These are phyloP conservation scores for Seriola aureovittata DNA, from an alignment of 2,113 vertebrate genomes.

Conservation along the genomic window DNA sequence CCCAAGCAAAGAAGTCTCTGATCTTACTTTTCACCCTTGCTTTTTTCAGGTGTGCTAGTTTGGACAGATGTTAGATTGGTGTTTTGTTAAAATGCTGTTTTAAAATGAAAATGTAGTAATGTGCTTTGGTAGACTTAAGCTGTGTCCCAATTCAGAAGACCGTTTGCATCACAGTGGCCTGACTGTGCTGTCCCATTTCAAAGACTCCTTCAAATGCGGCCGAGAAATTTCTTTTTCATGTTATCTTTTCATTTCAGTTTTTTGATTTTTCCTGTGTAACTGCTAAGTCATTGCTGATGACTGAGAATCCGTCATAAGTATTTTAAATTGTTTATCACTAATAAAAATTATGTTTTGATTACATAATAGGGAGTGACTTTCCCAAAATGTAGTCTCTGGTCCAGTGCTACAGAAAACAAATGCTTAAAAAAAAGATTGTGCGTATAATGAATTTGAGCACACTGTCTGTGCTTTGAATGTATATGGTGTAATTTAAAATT, in stretches of 20 bases:
- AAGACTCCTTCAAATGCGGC: too few relatives aligned
- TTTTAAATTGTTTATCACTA: not conserved
- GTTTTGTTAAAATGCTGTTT: too few relatives aligned
- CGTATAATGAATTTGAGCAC: slow-evolving; percentile 23
- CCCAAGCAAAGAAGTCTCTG: too few relatives aligned
- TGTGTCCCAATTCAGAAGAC: too few relatives aligned
- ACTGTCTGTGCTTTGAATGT: not conserved
- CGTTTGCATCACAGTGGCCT: too few relatives aligned
- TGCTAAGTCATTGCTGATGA: not conserved
- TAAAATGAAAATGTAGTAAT: too few relatives aligned
- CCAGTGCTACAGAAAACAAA: not conserved
- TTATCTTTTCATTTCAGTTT: not conserved
- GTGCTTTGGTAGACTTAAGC: too few relatives aligned
- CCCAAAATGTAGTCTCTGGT: not conserved
- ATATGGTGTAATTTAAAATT: not conserved
- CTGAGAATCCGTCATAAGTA: not conserved
- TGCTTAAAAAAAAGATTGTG: not conserved
- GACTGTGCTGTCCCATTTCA: too few relatives aligned
- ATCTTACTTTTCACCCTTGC: too few relatives aligned
- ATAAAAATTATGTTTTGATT: not conserved
- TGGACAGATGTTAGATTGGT: too few relatives aligned
- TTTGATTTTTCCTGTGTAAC: not conserved
- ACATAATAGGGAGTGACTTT: not conserved
- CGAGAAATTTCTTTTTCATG: not conserved
- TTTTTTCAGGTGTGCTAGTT: too few relatives aligned